These are phyloP conservation scores for Myotis vivesi DNA, from an alignment of 2,797 vertebrate genomes.

Conservation along the genomic window DNA sequence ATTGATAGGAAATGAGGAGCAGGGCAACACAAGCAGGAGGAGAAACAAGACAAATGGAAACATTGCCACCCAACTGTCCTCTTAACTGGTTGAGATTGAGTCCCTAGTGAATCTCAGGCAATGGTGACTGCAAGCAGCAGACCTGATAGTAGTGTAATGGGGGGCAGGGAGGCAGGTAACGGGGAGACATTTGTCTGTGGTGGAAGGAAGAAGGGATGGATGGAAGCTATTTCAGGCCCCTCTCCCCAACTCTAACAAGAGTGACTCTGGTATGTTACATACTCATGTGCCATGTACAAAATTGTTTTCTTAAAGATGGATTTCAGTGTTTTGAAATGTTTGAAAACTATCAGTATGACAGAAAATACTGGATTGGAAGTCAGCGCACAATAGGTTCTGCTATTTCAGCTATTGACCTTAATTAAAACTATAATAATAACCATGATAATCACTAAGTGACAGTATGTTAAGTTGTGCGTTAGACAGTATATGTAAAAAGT, in stretches of 20 bases:
- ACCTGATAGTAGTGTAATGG: neutral
- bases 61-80: too few relatives aligned
- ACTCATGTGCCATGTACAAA: neutral
- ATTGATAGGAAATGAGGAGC: neutral
- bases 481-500: neutral
- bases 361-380: neutral
- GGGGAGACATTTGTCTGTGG: neutral
- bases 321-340: neutral
- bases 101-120: neutral
- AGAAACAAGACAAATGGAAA: neutral
- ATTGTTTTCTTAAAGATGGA: neutral
- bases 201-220: neutral
- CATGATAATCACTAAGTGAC: neutral
- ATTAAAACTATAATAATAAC: neutral
- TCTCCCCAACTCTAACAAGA: neutral
- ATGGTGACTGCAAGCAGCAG: neutral
- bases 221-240: neutral
- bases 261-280: neutral
- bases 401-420: neutral
- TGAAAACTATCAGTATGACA: neutral
- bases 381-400: neutral
- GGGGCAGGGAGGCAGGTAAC: too few relatives aligned
- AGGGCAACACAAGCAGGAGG: neutral
- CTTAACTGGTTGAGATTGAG: neutral
- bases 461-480: neutral